Evolutionary conservation across 1,140 invertebrate genomes (phyloP).

Genomic region (Saccostrea echinata): DNA sequence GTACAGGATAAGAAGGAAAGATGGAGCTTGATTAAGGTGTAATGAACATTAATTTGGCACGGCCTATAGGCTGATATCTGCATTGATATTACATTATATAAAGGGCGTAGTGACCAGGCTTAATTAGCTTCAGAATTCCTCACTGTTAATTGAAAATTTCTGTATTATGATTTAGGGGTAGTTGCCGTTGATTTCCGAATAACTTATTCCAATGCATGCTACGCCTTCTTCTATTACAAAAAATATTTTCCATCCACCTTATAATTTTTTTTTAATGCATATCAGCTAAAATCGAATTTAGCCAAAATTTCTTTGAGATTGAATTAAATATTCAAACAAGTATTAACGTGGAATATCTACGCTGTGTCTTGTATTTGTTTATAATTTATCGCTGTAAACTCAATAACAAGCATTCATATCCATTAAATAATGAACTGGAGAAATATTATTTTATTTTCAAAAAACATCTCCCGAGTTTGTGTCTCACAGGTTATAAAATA

Average conservation of each 20-base stretch:
- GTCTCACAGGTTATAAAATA: conserved; percentile 22
- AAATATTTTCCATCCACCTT: no score
- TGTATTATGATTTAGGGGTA: conserved; percentile 20
- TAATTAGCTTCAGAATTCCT: conserved; percentile 34
- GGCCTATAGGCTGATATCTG: not conserved
- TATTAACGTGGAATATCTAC: no score
- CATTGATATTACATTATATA: conserved; percentile 32
- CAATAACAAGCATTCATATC: not conserved
- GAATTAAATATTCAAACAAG: no score
- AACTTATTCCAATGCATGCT: not conserved
- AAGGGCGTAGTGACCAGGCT: conserved; percentile 13
- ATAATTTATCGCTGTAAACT: no score
- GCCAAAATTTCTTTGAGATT: no score
- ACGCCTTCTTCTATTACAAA: no score
- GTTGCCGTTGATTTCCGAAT: not conserved
- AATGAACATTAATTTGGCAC: conserved; percentile 35
- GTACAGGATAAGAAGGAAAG: not conserved
- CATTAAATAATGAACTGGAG: not conserved
- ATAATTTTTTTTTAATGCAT: no score
- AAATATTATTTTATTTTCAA: not conserved
- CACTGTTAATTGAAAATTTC: conserved; percentile 28
- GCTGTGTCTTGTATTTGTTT: no score
- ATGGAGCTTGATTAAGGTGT: not conserved
- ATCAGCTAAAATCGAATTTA: no score
- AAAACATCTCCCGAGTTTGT: not conserved